Evolutionary conservation across 2,797 vertebrate species (phyloP).

Genomic region (Poecilia gillii): DNA sequence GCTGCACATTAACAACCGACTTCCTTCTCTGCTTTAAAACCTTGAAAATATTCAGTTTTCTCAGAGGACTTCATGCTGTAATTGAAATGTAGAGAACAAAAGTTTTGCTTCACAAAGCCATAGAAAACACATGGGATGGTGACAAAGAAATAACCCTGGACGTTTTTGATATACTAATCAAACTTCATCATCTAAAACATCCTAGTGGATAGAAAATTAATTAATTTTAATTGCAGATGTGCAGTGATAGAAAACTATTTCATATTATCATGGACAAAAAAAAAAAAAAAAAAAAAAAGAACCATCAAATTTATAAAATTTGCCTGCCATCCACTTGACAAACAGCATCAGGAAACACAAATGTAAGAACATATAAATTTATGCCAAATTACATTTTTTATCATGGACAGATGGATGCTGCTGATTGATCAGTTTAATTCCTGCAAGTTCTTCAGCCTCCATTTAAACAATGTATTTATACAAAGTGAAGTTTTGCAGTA

Average conservation of each 20-base stretch:
- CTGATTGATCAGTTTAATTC: neutral
- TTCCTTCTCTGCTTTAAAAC: slow-evolving; percentile 1
- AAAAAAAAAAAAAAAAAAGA: no score
- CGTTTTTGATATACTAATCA: neutral
- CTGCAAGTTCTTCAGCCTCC: neutral
- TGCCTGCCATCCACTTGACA: slow-evolving; percentile 38
- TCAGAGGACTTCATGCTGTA: slow-evolving; percentile 3
- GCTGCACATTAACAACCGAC: slow-evolving; percentile 6
- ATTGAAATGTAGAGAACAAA: slow-evolving; percentile 13
- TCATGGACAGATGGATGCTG: neutral
- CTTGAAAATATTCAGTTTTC: neutral
- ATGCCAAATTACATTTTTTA: neutral
- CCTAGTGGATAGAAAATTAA: neutral
- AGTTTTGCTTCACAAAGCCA: slow-evolving; percentile 6
- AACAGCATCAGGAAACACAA: slow-evolving; percentile 13
- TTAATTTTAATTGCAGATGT: neutral
- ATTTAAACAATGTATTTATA: neutral
- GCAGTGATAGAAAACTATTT: neutral
- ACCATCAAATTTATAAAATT: neutral
- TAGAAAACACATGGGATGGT: neutral
- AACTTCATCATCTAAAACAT: slow-evolving; percentile 1
- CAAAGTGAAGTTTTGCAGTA: neutral
- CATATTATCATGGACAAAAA: neutral
- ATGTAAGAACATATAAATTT: neutral
- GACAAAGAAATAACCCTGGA: slow-evolving; percentile 24